Base-by-base conservation (phyloP, 2,888 invertebrate genomes). In the Zaprionus bogoriensis region DNA sequence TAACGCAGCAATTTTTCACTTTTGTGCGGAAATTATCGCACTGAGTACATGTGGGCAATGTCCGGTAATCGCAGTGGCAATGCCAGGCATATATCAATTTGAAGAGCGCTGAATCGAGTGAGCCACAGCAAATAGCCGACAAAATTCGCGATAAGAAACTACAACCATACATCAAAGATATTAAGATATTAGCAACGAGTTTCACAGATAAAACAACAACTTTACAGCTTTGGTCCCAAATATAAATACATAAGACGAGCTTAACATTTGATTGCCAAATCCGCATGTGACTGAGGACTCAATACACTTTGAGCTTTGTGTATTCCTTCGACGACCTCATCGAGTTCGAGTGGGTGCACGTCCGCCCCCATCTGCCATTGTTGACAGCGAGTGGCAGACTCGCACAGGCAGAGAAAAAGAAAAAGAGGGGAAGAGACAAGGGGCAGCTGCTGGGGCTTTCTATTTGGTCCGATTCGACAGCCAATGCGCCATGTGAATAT, bases 401-500 rank as follows among this genome's bases (percentile, higher is more conserved):
- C n/a, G n/a, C 17, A 36, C 17, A 36, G 32, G 9, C 12, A 19
- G 5, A 2, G 12, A 12, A 20, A n/a, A 7, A 12, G 22, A 7
- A 28, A n/a, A 17, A 12, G 41, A 4, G 12, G 10, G 4, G n/a
- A 30, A 22, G 1, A 22, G n/a, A n/a, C 3, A 6, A 17, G 38
- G n/a, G 38, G 41, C 10, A 7, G n/a, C 14, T 27, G 14, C 39
- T 20, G 55, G 32, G 28, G n/a, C n/a, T n/a, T 17, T 36, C 32
- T 36, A 39, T 42, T 28, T 14, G 20, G 39, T 30, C 23, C 42
- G 17, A 57, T 51, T 46, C 59, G 51, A 32, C 17, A 36, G 32
- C 17, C 44, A 55, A 74, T 72, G 67, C 73, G 59, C 48, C 69
- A 61, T 61, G 78, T 74, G 75, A 75, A 75, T 74, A 75, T 77